Percentiles rank a stretch among this genome's conserved stretches.
Evolutionary conservation across 1,140 invertebrate genomes (phyloP).

Genomic region (Ostrea denselamellosa): DNA sequence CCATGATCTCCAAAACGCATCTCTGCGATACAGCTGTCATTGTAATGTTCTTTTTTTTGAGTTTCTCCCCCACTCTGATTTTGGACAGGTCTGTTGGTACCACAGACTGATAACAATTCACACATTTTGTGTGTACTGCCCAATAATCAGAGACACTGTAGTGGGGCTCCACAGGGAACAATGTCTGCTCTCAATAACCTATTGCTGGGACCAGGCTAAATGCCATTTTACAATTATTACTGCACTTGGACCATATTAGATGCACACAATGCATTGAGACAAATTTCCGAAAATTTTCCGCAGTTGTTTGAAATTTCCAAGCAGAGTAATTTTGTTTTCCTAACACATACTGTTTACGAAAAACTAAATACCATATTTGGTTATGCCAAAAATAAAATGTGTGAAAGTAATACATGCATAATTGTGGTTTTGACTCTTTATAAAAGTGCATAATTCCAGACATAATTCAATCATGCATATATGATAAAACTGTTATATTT

Average conservation of each 20-base stretch:
- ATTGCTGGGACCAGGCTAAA: not conserved
- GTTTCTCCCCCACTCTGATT: not conserved
- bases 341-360: not conserved
- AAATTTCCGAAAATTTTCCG: too few species aligned
- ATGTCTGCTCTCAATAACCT: constrained; percentile 18
- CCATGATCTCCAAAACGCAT: not conserved
- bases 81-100: not conserved
- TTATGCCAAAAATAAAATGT: constrained; percentile 19
- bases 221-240: not conserved
- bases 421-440: not conserved
- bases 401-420: constrained; percentile 14
- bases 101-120: constrained; percentile 14
- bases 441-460: constrained; percentile 2
- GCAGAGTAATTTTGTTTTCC: not conserved
- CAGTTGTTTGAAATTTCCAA: not conserved
- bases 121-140: not conserved
- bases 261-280: too few species aligned
- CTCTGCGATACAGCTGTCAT: constrained; percentile 14
- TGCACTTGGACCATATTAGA: not conserved
- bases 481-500: too few species aligned
- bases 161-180: not conserved
- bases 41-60: not conserved
- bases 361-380: constrained; percentile 12
- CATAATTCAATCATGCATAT: not conserved
- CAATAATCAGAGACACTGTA: not conserved